Conservation (phyloP, 2,797 vertebrate genomes). For the Trichosurus vulpecula region DNA sequence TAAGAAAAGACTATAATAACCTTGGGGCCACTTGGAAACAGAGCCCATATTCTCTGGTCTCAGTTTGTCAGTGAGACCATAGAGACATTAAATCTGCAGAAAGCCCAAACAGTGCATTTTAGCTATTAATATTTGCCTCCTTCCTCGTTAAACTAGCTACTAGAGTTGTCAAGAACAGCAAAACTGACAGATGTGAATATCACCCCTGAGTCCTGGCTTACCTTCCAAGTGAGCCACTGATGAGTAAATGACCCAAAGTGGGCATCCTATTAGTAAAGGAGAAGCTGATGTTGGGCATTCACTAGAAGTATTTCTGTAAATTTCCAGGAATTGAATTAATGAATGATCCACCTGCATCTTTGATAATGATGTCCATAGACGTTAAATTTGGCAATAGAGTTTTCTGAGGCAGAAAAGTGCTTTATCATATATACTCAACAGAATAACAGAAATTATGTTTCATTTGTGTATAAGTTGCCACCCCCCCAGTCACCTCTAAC, state of each 20-base stretch:
- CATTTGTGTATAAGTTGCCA: neutral
- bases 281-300: neutral
- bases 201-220: neutral
- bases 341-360: neutral
- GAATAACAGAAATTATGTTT: neutral
- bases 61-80: neutral
- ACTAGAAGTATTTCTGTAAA: neutral
- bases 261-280: neutral
- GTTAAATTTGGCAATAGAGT: neutral
- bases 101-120: constrained; percentile 47
- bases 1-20: neutral
- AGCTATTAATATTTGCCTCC: constrained; percentile 9
- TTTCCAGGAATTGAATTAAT: neutral
- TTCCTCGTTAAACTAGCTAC: constrained; percentile 45
- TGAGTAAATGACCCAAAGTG: neutral
- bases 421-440: neutral
- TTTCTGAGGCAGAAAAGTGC: neutral
- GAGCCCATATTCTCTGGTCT: constrained; percentile 26
- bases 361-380: neutral
- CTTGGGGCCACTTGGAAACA: constrained; percentile 29
- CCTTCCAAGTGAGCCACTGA: constrained; percentile 6
- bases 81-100: constrained; percentile 23
- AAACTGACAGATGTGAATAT: neutral
- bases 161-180: constrained; percentile 48
- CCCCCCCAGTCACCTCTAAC: neutral